Conservation (phyloP, 2,888 invertebrate genomes). For the Erebia palarica region DNA sequence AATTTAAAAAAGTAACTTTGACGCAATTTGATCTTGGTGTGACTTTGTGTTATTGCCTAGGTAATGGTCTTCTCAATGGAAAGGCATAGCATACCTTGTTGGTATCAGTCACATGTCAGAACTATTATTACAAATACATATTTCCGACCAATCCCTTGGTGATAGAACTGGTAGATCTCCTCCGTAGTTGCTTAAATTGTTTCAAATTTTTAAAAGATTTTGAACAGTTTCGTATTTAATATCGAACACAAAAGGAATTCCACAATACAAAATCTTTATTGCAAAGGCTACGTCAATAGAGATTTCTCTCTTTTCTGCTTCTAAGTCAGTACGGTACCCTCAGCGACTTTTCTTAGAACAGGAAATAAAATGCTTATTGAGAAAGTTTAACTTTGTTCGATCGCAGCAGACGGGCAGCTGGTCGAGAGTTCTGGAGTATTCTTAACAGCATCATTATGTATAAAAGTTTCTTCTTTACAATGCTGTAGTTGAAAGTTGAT, state of each 20-base stretch:
- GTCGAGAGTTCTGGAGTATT: slow-evolving; percentile 24
- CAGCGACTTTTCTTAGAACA: slow-evolving; percentile 34
- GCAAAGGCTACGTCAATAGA: slow-evolving; percentile 16
- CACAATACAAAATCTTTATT: slow-evolving; percentile 14
- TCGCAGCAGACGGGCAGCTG: slow-evolving; percentile 30
- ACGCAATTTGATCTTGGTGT: no score
- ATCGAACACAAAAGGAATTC: slow-evolving; percentile 8
- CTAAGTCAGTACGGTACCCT: slow-evolving; percentile 20
- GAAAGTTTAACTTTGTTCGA: slow-evolving; percentile 46
- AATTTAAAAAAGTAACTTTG: no score
- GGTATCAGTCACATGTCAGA: no score
- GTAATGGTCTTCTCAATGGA: no score
- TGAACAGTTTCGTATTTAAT: not conserved
- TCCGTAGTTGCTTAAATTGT: not conserved
- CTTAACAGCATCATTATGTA: slow-evolving; percentile 32
- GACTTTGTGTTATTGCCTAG: no score
- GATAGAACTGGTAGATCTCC: not conserved
- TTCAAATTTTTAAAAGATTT: not conserved
- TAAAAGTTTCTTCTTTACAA: slow-evolving; percentile 24
- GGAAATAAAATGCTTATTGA: slow-evolving; percentile 46
- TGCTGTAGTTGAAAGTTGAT: not conserved
- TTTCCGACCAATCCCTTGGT: not conserved
- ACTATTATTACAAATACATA: no score
- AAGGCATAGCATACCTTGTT: no score
- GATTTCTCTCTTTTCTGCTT: slow-evolving; percentile 18